Base-by-base conservation (phyloP, 2,113 vertebrate species). In the Brachypteracias leptosomus region DNA sequence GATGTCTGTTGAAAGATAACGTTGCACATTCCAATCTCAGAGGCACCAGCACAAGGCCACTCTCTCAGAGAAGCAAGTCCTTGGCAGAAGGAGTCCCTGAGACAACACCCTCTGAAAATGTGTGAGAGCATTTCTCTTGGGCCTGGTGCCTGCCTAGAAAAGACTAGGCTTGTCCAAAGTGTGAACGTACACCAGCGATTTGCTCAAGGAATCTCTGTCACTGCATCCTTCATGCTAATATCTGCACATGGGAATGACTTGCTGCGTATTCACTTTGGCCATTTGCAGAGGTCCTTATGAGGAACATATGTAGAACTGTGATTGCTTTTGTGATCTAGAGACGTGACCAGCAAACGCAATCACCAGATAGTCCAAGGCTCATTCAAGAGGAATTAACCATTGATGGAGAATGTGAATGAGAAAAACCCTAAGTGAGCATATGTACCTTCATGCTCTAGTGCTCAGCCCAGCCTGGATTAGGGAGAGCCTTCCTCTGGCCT, bases 1-100 rank as follows among this genome's bases (percentile, higher is more conserved):
- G 96, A 94, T 86, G 93, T 77, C 90, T 96, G 92, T 90, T 92
- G 95, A 94, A 96, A 96, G 90, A 93, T 92, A 93, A 90, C 52
- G 46, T 86, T 87, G 83, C 93, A 46, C 86, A 75, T 96, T 90
- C 57, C 49, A 78, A 65, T 93, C 88, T 93, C 54, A n/a, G 73
- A 88, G 62, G 58, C 91, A 92, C n/a, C 84, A 24, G 87, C 8
- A 11, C 85, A 80, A 94, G 93, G 84, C 85, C 85, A 72, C 72
- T 84, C 90, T 94, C 86, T 85, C 70, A 4, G 26, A 67, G 72
- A 94, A 40, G 55, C 65, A 36, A 74, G 66, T 91, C 88, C 59
- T 88, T 90, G 93, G 92, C 90, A 93, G 82, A 79, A 74, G 67
- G 42, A 74, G 57, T 92, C 83, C 73, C 90, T 58, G 65, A 72